A percentile compares a stretch with the other conserved stretches of the same genome.
Evolutionary conservation across 2,888 invertebrate species (phyloP).

Genomic region (Teleogryllus oceanicus): DNA sequence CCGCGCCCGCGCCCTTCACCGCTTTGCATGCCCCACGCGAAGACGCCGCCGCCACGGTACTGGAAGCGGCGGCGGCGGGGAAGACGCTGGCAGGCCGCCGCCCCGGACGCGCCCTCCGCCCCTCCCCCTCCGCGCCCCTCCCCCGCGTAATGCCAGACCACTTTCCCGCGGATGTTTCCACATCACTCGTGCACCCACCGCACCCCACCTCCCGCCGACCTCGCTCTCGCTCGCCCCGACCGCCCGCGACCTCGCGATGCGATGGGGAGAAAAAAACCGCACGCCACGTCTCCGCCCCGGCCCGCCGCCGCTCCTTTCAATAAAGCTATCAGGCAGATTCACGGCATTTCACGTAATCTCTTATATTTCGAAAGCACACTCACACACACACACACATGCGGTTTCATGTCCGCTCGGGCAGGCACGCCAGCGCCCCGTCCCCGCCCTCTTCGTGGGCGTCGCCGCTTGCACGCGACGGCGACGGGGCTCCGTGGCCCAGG

Average conservation of each 20-base stretch:
- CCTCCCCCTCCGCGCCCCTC: background rate
- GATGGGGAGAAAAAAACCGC: background rate
- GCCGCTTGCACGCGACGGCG: background rate
- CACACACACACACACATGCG: slow-evolving; percentile 6
- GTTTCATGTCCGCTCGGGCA: background rate
- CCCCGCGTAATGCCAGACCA: background rate
- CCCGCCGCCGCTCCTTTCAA: background rate
- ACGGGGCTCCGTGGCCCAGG: background rate
- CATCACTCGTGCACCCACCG: background rate
- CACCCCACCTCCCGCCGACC: background rate
- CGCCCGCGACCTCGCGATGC: background rate
- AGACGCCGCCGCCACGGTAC: background rate
- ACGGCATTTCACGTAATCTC: background rate
- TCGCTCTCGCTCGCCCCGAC: background rate
- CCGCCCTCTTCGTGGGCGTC: background rate
- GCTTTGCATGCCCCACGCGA: slow-evolving; percentile 4
- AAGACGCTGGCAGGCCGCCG: too few species aligned
- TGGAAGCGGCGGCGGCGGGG: too few species aligned
- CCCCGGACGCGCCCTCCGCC: background rate
- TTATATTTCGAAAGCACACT: background rate
- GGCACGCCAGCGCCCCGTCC: background rate
- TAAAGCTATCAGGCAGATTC: slow-evolving; percentile 18
- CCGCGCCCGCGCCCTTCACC: background rate
- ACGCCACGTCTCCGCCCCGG: background rate
- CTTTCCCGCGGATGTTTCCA: slow-evolving; percentile 3